Base-by-base conservation (phyloP, 2,113 vertebrate genomes). In the Rhabdomys dilectus region DNA sequence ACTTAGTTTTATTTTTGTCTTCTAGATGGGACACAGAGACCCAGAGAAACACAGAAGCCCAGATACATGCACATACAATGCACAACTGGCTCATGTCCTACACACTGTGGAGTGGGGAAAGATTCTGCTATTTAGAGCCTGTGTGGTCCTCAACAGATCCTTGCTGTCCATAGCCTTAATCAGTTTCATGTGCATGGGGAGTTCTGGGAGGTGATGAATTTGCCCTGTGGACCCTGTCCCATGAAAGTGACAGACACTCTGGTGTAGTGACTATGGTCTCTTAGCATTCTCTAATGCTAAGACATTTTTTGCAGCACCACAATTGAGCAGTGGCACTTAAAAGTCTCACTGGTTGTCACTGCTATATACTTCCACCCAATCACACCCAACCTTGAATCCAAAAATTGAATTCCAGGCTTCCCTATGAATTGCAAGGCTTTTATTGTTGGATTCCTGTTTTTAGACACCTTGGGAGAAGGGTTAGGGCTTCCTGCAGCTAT, bases 391-490 rank as follows among this genome's bases (percentile, higher is more conserved):
- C 51, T 42, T 7, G 5, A 19, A 29, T 58, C 7, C 85, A 75
- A 48, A 15, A 94, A 22, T 16, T n/a, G n/a, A n/a, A n/a, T n/a
- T n/a, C 24, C 66, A 45, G 34, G 51, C 56, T 56, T 16, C 34
- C 53, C 7, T 53, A 13, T 92, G 85, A 84, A 88, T 56, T 92
- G 66, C 77, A 93, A 78, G 56, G 53, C 0, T n/a, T 95, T 96
- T 95, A 95, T 95, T 96, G n/a, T 88, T 93, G 76, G 82, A 75
- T 84, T 78, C 76, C 21, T 91, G 9, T 60, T 62, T 10, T 89
- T 19, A 76, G 80, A 88, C 70, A 84, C 82, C 53, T 36, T 68
- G 68, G 21, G 1, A 19, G 48, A 39, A 17, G 13, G 42, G 42
- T 13, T 7, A 9, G 24, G 22, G 76, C 5, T 58, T 81, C 22